Base-by-base conservation (phyloP, 2,888 invertebrate genomes). In the Venusia cambrica region DNA sequence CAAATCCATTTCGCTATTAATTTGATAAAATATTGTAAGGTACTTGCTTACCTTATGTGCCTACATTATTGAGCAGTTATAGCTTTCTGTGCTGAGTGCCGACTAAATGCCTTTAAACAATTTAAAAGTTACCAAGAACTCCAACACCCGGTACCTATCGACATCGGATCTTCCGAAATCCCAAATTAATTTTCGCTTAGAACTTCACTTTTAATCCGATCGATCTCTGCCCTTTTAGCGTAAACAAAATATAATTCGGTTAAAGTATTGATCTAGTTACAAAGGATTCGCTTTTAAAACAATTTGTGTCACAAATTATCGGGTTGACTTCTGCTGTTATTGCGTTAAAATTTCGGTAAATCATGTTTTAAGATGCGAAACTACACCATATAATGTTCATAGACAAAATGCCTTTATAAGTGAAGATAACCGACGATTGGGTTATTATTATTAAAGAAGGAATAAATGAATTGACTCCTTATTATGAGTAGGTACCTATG, bases 201-300 rank as follows among this genome's bases (percentile, higher is more conserved):
- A 79, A 83, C 73, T 81, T 78, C 63, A 73, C 67, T 68, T 71
- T 62, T 80, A 79, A 83, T 78, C 78, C 71, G 55, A 80, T 83
- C 80, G 81, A 81, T 74, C 35, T 38, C 17, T 46, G 39, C 69
- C 67, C 59, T 52, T 57, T 63, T 65, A 60, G 59, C 54, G 56
- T 53, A 57, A 76, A 77, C 75, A 76, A 70, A 68, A 73, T 68
- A 68, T 79, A 77, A 83, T 77, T 71, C 59, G 51, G 66, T 84
- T 77, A 79, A 67, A 64, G 66, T 73, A 81, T 81, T 81, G 78
- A 79, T 80, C 73, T 57, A 61, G 68, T 74, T 76, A 73, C 38
- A 37, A 48, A 42, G 45, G 45, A 45, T 51, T 50, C 42, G 39
- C 20, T 40, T 48, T 40, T 45, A 45, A 46, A 48, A 48, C 50